These are phyloP conservation scores for Laticauda laticaudata DNA, from an alignment of 2,113 vertebrate species.

Conservation along the genomic window DNA sequence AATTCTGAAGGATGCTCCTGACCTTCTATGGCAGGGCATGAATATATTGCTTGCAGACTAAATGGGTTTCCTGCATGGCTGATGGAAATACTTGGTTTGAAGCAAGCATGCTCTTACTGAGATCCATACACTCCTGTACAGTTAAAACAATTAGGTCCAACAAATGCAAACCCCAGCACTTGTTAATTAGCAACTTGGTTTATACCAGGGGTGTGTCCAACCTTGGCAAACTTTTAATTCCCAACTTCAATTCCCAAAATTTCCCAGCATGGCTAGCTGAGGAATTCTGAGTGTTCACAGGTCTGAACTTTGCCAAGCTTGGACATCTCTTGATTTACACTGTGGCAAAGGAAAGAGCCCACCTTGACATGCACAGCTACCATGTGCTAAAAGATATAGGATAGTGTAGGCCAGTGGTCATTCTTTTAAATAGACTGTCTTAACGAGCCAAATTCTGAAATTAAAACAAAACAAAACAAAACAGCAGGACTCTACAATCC, in stretches of 20 bases:
- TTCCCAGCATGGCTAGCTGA: not conserved
- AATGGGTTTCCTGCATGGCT: not conserved
- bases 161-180: conserved; percentile 6
- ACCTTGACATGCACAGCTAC: not conserved
- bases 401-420: too few relatives aligned
- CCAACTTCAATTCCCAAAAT: not conserved
- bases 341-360: not conserved
- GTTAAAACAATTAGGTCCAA: conserved; percentile 39
- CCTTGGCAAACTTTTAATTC: not conserved
- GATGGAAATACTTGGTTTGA: not conserved
- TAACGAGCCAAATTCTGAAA: not conserved
- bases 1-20: too few relatives aligned
- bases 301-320: not conserved
- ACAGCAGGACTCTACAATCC: not conserved
- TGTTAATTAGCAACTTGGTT: not conserved
- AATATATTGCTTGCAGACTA: not conserved
- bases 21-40: not conserved
- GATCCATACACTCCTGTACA: conserved; percentile 37
- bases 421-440: not conserved
- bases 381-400: not conserved
- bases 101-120: not conserved
- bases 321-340: not conserved
- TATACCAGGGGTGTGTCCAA: not conserved
- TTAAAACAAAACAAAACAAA: too few relatives aligned
- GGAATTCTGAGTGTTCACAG: not conserved